A percentile compares a stretch with the other conserved stretches of the same genome.
phyloP scores from a whole-genome alignment of 2,113 vertebrate species.

The Anoplopoma fimbria region DNA sequence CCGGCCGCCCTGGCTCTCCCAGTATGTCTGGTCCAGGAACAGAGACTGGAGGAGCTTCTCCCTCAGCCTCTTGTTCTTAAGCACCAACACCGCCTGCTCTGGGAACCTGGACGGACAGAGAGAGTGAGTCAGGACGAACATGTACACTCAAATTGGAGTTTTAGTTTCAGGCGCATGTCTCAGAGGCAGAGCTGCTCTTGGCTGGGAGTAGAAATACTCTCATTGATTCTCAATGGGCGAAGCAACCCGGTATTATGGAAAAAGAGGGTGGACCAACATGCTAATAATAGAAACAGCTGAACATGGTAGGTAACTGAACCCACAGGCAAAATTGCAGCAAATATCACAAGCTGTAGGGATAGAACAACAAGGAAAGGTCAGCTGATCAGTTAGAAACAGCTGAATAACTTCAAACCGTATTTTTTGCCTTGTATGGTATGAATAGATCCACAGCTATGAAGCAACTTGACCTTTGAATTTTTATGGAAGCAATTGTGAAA shows the following conservation, averaged over 20 bases:
- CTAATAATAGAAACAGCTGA: not conserved
- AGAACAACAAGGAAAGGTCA: not conserved
- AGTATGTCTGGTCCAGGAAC: constrained; percentile 94
- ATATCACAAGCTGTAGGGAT: no score
- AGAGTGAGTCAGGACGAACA: not conserved
- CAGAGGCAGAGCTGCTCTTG: not conserved
- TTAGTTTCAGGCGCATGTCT: not conserved
- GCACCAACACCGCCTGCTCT: constrained; percentile 88
- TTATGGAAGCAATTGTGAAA: not conserved
- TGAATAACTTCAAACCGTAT: not conserved
- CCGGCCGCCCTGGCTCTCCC: constrained; percentile 96
- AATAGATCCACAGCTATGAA: not conserved
- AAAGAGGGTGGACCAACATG: not conserved
- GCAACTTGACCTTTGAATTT: not conserved
- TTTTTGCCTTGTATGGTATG: not conserved
- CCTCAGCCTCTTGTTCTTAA: constrained; percentile 90
- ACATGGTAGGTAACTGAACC: not conserved
- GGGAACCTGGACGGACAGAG: constrained; percentile 87
- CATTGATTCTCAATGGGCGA: not conserved
- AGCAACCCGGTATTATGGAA: not conserved
- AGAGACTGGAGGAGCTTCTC: constrained; percentile 96
- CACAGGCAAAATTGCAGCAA: not conserved
- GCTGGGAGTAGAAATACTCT: not conserved
- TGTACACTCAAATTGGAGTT: not conserved
- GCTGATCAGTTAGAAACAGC: not conserved